Percentiles rank a stretch among this genome's conserved stretches.
These are phyloP conservation scores for Lanistes nyassanus DNA, from an alignment of 1,140 invertebrate genomes.

Conservation along the genomic window DNA sequence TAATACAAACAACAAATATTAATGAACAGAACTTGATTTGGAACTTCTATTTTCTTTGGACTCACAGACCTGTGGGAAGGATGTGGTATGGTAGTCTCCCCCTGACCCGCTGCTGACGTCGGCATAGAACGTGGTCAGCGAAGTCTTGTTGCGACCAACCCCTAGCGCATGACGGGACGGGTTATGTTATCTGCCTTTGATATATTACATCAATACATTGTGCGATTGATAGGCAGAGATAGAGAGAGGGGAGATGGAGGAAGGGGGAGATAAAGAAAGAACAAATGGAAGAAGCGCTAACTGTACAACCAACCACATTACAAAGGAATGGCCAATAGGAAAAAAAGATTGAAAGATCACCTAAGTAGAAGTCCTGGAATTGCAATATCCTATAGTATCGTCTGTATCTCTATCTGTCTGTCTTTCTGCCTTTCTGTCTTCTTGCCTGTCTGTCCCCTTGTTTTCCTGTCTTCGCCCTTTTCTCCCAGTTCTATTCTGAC, in stretches of 20 bases:
- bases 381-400: no score
- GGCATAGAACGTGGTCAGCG: constrained; percentile 40
- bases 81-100: constrained; percentile 61
- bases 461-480: no score
- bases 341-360: no score
- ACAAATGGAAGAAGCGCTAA: background rate
- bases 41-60: no score
- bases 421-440: no score
- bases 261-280: background rate
- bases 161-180: constrained; percentile 18
- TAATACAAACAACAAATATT: background rate
- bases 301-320: background rate
- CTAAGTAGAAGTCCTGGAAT: no score
- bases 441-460: no score
- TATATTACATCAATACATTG: background rate
- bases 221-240: background rate
- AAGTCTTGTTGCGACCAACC: constrained; percentile 39
- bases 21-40: no score
- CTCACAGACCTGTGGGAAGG: constrained; percentile 59
- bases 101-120: constrained; percentile 39
- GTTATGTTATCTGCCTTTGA: background rate
- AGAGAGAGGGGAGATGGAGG: background rate
- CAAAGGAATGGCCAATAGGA: no score
- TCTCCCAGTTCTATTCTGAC: no score
- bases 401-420: no score